Percentiles rank a stretch among this genome's conserved stretches.
Evolutionary conservation across 2,113 vertebrate species (phyloP).

Genomic region (Sander lucioperca): DNA sequence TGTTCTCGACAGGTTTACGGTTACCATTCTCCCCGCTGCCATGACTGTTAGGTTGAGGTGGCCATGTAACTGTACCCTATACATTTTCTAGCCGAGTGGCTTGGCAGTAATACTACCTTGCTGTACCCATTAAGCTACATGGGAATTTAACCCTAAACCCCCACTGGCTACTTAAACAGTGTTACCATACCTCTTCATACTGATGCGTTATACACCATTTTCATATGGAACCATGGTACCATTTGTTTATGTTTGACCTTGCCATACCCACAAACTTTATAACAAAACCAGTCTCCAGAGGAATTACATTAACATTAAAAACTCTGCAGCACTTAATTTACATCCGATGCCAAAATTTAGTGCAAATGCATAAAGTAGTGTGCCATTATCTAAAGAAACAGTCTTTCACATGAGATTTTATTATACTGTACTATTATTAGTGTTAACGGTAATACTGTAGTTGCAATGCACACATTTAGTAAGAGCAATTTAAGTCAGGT

Average conservation of each 20-base stretch:
- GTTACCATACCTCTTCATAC: background rate
- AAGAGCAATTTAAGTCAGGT: background rate
- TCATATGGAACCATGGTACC: too few species aligned
- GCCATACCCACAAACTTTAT: background rate
- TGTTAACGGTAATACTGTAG: background rate
- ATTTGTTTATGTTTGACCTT: background rate
- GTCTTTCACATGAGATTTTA: background rate
- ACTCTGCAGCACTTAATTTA: background rate
- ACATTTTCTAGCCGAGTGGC: background rate
- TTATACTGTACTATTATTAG: background rate
- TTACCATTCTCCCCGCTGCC: background rate
- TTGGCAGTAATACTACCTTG: constrained; percentile 4
- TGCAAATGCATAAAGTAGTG: background rate
- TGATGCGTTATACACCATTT: background rate
- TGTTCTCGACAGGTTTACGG: background rate
- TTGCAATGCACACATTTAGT: too few species aligned
- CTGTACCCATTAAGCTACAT: constrained; percentile 1
- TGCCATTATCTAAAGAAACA: too few species aligned
- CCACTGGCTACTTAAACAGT: background rate
- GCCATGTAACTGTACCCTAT: background rate
- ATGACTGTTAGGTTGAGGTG: background rate
- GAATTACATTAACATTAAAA: background rate
- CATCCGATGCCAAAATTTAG: background rate
- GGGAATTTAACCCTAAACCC: background rate
- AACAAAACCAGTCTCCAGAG: background rate